A percentile compares a stretch with the other conserved stretches of the same genome.
phyloP scores from a whole-genome alignment of 2,888 invertebrate genomes.

The Philopedon plagiatum region DNA sequence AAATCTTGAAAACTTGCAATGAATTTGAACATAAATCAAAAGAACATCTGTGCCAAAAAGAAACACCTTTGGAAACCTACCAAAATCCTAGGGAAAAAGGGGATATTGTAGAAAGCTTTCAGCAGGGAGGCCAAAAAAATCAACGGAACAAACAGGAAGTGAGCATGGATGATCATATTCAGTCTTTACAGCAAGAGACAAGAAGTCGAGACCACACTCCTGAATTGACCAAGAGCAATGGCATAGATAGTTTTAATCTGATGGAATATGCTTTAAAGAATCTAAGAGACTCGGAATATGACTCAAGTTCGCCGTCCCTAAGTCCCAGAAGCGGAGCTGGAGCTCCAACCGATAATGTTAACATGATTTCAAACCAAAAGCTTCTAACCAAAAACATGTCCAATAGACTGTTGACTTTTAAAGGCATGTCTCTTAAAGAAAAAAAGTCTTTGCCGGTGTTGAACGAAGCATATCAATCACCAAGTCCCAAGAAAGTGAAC shows the following conservation, averaged over 20 bases:
- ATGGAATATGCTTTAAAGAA: conserved; percentile 48
- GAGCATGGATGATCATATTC: background rate
- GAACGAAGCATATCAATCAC: conserved; percentile 33
- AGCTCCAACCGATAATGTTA: background rate
- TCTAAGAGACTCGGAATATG: conserved; percentile 14
- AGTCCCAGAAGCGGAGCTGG: background rate
- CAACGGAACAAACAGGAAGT: background rate
- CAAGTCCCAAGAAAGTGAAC: conserved; percentile 51
- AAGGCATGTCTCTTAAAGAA: background rate
- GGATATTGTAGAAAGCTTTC: background rate
- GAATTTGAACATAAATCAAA: conserved; percentile 32
- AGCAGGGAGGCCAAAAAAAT: conserved; percentile 20
- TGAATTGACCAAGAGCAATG: too few relatives aligned
- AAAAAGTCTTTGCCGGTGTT: conserved; percentile 18
- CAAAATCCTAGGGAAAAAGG: background rate
- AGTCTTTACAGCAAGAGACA: background rate
- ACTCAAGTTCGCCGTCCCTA: background rate
- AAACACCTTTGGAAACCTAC: background rate
- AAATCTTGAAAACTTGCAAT: conserved; percentile 38
- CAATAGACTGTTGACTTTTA: conserved; percentile 1
- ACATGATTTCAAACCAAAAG: conserved; percentile 20
- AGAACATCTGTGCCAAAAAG: conserved; percentile 16
- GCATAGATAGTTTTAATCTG: conserved; percentile 39
- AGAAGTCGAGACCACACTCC: conserved; percentile 19
- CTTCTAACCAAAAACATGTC: background rate